These are phyloP conservation scores for Lithobates pipiens DNA, from an alignment of 2,797 vertebrate species.

Conservation along the genomic window DNA sequence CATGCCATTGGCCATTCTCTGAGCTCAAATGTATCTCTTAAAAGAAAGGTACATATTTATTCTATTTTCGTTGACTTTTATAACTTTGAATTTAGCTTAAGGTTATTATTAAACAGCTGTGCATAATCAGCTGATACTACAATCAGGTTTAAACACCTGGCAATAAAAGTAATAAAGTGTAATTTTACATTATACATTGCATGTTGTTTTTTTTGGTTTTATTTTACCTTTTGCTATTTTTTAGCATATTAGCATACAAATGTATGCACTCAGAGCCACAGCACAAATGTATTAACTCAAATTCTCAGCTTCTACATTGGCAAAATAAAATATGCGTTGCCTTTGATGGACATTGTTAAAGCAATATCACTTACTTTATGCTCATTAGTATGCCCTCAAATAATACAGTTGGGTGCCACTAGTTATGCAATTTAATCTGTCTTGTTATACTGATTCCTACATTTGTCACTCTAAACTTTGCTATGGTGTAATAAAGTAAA, in stretches of 20 bases:
- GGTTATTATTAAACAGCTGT: neutral
- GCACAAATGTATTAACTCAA: neutral
- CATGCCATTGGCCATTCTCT: too few relatives aligned
- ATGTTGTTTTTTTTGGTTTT: neutral
- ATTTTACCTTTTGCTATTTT: neutral
- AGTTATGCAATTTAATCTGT: conserved; percentile 40
- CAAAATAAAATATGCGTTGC: neutral
- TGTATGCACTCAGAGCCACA: neutral
- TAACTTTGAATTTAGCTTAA: neutral
- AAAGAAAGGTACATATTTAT: too few relatives aligned
- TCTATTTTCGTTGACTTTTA: too few relatives aligned
- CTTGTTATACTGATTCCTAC: conserved; percentile 1
- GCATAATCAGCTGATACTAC: neutral
- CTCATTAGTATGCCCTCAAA: conserved; percentile 22
- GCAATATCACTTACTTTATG: conserved; percentile 36
- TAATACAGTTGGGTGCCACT: conserved; percentile 19
- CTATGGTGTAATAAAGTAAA: conserved; percentile 1
- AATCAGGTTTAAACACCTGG: neutral
- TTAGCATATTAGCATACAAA: neutral
- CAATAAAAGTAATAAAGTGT: neutral
- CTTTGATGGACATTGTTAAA: conserved; percentile 23
- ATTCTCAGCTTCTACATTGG: neutral
- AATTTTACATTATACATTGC: neutral
- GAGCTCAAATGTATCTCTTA: too few relatives aligned
- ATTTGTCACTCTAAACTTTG: conserved; percentile 14